A percentile compares a stretch with the other conserved stretches of the same genome.
Conservation (phyloP, 2,888 invertebrate species). For the Masnerella sp. region DNA sequence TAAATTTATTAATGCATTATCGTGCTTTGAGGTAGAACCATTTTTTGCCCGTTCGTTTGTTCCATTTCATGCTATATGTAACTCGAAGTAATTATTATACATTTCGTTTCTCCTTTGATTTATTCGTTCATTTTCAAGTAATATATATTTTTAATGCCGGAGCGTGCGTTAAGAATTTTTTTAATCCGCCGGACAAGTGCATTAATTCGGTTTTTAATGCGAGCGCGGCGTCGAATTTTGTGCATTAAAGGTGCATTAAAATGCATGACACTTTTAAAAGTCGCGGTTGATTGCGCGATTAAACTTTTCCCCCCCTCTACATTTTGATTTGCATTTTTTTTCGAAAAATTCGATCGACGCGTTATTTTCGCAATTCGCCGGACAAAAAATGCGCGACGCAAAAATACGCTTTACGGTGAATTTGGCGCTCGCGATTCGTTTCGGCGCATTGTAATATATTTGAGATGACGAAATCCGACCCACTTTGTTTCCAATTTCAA, state of each 20-base stretch:
- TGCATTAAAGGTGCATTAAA: slow-evolving; percentile 40
- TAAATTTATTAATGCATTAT: slow-evolving; percentile 48
- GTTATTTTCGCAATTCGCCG: background rate
- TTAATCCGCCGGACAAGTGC: slow-evolving; percentile 38
- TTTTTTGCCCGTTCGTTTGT: slow-evolving; percentile 33
- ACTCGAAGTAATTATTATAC: slow-evolving; percentile 49
- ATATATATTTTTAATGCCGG: slow-evolving; percentile 45
- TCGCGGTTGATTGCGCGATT: slow-evolving; percentile 15
- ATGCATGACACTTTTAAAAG: slow-evolving; percentile 27
- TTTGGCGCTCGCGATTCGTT: slow-evolving; percentile 5
- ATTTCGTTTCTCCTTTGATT: slow-evolving; percentile 51
- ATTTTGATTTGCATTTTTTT: slow-evolving; percentile 3
- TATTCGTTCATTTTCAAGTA: slow-evolving; percentile 45
- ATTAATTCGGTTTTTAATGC: slow-evolving; percentile 38
- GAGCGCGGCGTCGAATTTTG: slow-evolving; percentile 26
- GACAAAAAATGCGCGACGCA: too few species aligned
- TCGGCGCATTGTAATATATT: slow-evolving; percentile 30
- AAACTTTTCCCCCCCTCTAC: background rate
- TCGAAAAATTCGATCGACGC: background rate
- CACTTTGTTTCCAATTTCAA: slow-evolving; percentile 52
- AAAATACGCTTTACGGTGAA: too few species aligned
- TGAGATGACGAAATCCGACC: slow-evolving; percentile 32
- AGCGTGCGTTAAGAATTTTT: slow-evolving; percentile 42
- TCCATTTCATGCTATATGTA: slow-evolving; percentile 42
- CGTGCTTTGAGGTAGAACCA: slow-evolving; percentile 39